phyloP scores from a whole-genome alignment of 2,888 invertebrate genomes.

The Spodoptera littoralis region DNA sequence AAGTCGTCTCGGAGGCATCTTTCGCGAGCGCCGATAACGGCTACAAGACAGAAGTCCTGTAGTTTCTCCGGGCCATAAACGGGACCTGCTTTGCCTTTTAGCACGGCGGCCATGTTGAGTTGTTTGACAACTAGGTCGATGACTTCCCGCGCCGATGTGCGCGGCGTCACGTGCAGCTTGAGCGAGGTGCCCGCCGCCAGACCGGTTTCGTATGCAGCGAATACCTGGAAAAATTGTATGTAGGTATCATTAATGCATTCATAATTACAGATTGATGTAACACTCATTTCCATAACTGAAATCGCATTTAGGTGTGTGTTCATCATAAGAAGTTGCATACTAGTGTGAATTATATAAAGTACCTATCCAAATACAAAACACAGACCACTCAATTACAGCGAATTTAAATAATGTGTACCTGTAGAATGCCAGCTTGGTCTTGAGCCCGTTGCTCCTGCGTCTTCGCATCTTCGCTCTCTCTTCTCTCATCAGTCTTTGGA shows the following conservation, averaged over 20 bases:
- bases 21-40: slow-evolving; percentile 98
- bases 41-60: slow-evolving; percentile 97
- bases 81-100: slow-evolving; percentile 95
- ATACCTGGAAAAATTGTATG: slow-evolving; percentile 90
- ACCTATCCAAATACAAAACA: neutral
- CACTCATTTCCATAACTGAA: slow-evolving; percentile 6
- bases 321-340: neutral
- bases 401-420: slow-evolving; percentile 81
- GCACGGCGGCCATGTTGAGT: slow-evolving; percentile 96
- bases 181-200: slow-evolving; percentile 97
- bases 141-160: slow-evolving; percentile 98
- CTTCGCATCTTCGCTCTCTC: slow-evolving; percentile 69
- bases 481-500: slow-evolving; percentile 83
- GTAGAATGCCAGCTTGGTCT: slow-evolving; percentile 89
- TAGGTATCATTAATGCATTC: slow-evolving; percentile 20
- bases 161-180: slow-evolving; percentile 96
- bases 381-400: slow-evolving; percentile 1
- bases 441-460: slow-evolving; percentile 75
- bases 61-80: slow-evolving; percentile 95
- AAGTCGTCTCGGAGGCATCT: slow-evolving; percentile 98
- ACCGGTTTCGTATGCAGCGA: slow-evolving; percentile 98
- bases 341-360: neutral
- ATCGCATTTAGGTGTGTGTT: slow-evolving; percentile 1
- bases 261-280: slow-evolving; percentile 17
- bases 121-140: slow-evolving; percentile 98